phyloP scores from a whole-genome alignment of 1,140 invertebrate species.

The Zaprionus kolodkinae region DNA sequence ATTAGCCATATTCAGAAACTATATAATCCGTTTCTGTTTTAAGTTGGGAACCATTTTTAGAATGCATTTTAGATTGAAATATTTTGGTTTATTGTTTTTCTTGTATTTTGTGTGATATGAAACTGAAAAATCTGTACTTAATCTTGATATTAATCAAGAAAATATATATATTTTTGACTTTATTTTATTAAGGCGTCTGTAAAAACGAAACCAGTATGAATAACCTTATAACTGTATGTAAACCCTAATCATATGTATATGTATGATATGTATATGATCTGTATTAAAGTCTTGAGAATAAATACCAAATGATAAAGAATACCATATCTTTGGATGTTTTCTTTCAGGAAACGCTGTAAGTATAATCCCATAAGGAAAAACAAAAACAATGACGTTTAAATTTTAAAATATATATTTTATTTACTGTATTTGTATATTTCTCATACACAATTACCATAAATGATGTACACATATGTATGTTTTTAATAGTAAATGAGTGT shows the following conservation, averaged over 20 bases:
- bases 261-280: slow-evolving; percentile 13
- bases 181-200: slow-evolving; percentile 38
- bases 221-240: slow-evolving; percentile 37
- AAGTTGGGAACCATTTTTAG: slow-evolving; percentile 12
- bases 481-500: slow-evolving; percentile 68
- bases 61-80: neutral
- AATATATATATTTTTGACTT: slow-evolving; percentile 19
- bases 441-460: slow-evolving; percentile 69
- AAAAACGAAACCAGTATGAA: slow-evolving; percentile 22
- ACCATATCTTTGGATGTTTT: neutral
- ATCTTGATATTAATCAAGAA: slow-evolving; percentile 19
- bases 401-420: slow-evolving; percentile 83
- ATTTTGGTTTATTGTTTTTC: neutral
- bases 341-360: neutral
- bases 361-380: neutral
- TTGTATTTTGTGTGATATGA: slow-evolving; percentile 39
- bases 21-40: slow-evolving; percentile 11
- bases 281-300: slow-evolving; percentile 46
- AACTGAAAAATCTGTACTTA: slow-evolving; percentile 53
- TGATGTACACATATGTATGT: slow-evolving; percentile 44
- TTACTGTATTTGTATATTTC: slow-evolving; percentile 56
- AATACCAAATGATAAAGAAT: slow-evolving; percentile 14
- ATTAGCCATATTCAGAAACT: neutral
- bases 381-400: slow-evolving; percentile 20
- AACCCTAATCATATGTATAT: slow-evolving; percentile 31